phyloP scores from a whole-genome alignment of 2,888 invertebrate species.

The Philopedon plagiatum region DNA sequence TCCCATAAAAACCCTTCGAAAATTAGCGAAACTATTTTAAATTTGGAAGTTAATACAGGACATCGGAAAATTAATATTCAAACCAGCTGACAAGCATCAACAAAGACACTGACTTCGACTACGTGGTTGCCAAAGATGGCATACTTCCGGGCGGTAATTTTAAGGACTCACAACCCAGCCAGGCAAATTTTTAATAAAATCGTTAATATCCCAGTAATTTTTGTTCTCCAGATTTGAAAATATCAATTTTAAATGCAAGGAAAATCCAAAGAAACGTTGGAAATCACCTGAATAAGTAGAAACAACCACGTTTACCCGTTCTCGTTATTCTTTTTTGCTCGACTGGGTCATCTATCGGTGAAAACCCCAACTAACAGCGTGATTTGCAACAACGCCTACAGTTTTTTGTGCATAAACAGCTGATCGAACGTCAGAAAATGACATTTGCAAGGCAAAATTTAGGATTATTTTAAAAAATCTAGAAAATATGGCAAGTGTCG shows the following conservation, averaged over 20 bases:
- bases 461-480: neutral
- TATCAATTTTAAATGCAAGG: neutral
- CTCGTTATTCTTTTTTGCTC: neutral
- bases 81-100: slow-evolving; percentile 1
- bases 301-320: neutral
- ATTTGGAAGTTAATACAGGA: neutral
- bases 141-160: slow-evolving; percentile 39
- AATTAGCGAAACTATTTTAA: slow-evolving; percentile 2
- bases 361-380: neutral
- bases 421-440: slow-evolving; percentile 33
- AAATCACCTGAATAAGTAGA: neutral
- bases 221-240: neutral
- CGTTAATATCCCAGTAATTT: neutral
- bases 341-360: slow-evolving; percentile 20
- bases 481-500: slow-evolving; percentile 41
- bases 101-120: slow-evolving; percentile 24
- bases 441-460: slow-evolving; percentile 12
- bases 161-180: neutral
- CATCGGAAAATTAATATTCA: neutral
- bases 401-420: slow-evolving; percentile 32
- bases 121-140: slow-evolving; percentile 7
- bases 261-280: neutral
- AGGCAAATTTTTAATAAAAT: neutral
- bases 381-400: slow-evolving; percentile 34
- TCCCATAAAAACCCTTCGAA: neutral